Evolutionary conservation across 1,140 invertebrate species (phyloP), one percentile per base, ranked within the genome.

Genomic region (Drepana arcuata): DNA sequence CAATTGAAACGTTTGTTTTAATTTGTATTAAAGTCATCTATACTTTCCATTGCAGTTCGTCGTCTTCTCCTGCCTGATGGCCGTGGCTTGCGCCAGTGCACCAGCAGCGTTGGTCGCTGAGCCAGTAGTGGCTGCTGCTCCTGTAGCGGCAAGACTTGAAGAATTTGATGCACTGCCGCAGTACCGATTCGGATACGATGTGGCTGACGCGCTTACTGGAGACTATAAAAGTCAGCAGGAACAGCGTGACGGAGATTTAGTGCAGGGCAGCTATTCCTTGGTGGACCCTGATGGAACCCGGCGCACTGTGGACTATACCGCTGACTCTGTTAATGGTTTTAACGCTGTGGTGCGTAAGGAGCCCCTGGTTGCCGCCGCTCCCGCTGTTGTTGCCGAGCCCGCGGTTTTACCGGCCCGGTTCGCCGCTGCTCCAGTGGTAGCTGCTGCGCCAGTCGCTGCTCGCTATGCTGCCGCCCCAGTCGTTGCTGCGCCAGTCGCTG

Each of bases 181-280:
- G 34, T 90, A 90, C 78, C 84, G 85, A 43, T 91, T 88, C 44
- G 84, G 85, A n/a, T 90, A 90, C 49, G 86, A 89, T 44, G 87
- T 91, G 2, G 87, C 88, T 36, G 89, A 90, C 51, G 85, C 79
- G 3, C 64, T 81, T 40, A 83, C 80, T 23, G 81, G 86, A 24
- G 83, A 85, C 48, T 77, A 75, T 50, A 84, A 85, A 50, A 75
- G 67, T 41, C 79, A 84, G 30, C 57, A 60, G 5, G 84, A 85
- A 36, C 68, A 74, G 41, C 70, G 84, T 32, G 65, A 75, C 35
- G 89, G 89, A 13, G 88, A 89, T 50, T 66, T 89, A 30, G 89
- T 90, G 1, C 85, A 88, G 50, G 89, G 89, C 16, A 78, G 79
- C 23, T 89, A 89, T 66, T 86, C 86, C 0, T 57, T 90, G 2